These are phyloP conservation scores for Physocephala rufipes DNA, from an alignment of 2,888 invertebrate genomes.

Conservation along the genomic window DNA sequence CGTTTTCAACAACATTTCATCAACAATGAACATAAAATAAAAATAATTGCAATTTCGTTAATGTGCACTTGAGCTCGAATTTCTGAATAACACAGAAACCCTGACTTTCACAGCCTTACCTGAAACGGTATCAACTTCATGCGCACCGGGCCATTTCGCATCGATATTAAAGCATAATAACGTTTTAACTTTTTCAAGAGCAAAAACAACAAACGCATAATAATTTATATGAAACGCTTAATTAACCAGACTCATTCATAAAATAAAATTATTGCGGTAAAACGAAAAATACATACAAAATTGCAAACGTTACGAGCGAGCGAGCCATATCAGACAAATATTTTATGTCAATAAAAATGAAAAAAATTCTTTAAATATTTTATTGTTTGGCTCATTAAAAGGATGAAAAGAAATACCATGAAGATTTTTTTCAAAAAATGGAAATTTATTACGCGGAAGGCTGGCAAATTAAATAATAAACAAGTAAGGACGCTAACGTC, in stretches of 20 bases:
- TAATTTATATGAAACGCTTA: neutral
- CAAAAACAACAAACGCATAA: neutral
- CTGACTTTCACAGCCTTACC: neutral
- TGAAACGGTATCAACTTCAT: neutral
- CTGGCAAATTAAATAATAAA: no score
- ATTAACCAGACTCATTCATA: neutral
- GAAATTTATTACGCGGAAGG: no score
- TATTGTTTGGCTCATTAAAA: neutral
- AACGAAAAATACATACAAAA: neutral
- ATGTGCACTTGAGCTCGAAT: neutral
- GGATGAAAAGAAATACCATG: neutral
- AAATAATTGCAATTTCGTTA: constrained; percentile 15
- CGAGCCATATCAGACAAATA: neutral
- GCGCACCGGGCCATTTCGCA: neutral
- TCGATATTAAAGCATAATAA: neutral
- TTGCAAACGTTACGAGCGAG: neutral
- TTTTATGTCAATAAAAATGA: neutral
- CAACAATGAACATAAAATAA: neutral
- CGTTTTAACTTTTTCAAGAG: constrained; percentile 3
- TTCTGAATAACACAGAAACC: neutral
- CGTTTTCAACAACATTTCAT: neutral
- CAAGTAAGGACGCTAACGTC: no score
- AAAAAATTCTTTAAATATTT: neutral
- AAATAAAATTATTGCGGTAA: constrained; percentile 6
- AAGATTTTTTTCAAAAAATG: no score